Conservation (phyloP, 2,888 invertebrate genomes). For the Heteropelma amictum region DNA sequence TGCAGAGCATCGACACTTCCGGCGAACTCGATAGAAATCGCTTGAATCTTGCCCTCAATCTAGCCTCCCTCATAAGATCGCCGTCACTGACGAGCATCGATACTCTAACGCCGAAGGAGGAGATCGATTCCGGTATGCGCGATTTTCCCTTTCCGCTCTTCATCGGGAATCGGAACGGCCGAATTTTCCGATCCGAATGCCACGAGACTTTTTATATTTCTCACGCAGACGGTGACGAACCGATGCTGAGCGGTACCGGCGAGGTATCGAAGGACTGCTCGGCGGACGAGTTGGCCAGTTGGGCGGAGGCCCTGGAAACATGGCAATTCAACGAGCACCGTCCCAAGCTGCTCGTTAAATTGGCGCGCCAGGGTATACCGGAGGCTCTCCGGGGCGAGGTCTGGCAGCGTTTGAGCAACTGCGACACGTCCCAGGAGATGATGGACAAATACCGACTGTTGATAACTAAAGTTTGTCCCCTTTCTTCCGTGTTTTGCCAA, state of each 20-base stretch:
- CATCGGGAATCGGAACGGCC: background rate
- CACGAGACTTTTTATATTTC: background rate
- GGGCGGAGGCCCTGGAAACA: slow-evolving; percentile 92
- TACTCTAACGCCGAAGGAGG: slow-evolving; percentile 87
- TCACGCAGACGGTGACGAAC: slow-evolving; percentile 91
- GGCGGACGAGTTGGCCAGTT: slow-evolving; percentile 93
- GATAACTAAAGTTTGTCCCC: slow-evolving; percentile 86
- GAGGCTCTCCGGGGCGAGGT: slow-evolving; percentile 98
- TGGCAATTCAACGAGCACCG: slow-evolving; percentile 84
- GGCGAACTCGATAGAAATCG: slow-evolving; percentile 88
- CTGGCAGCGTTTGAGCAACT: slow-evolving; percentile 96
- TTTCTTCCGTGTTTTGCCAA: background rate
- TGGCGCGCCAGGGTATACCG: slow-evolving; percentile 93
- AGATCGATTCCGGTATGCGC: slow-evolving; percentile 82
- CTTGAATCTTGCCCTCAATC: slow-evolving; percentile 85
- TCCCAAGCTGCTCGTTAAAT: slow-evolving; percentile 89
- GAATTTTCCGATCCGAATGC: background rate
- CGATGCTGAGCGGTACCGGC: slow-evolving; percentile 97
- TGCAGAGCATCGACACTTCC: slow-evolving; percentile 87
- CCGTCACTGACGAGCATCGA: slow-evolving; percentile 86
- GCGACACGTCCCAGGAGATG: slow-evolving; percentile 89
- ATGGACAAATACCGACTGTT: slow-evolving; percentile 95
- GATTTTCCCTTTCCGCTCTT: background rate
- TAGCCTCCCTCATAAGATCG: slow-evolving; percentile 86
- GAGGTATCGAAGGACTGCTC: slow-evolving; percentile 98